Evolutionary conservation across 2,113 vertebrate genomes (phyloP), one percentile per base, ranked within the genome.

Genomic region (Corythoichthys haematopterus): DNA sequence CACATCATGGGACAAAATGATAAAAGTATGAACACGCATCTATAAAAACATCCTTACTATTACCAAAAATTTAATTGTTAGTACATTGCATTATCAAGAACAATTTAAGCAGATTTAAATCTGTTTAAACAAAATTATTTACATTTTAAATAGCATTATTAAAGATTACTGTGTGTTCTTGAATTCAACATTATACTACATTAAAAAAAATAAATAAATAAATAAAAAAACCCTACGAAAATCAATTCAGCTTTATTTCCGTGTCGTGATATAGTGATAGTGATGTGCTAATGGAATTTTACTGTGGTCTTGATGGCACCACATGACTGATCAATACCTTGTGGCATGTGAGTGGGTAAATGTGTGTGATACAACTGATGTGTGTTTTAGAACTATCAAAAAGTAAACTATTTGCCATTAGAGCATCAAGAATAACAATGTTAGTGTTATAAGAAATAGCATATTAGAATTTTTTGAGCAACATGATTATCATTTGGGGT

Each of bases 281-380:
- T 75, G 52, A 55, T 74, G 45, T 69, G 64, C 51, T 69, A 78
- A 80, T 88, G 83, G 85, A 87, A 88, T 80, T 87, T 80, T 77
- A 80, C 77, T 78, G 69, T 51, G 73, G 57, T 68, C 12, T 0
- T 0, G 3, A 43, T 7, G 43, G 46, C 14, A 76, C 70, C 83
- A 85, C 61, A 79, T 88, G 84, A 84, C 12, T 60, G 70, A 89
- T 88, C 86, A 76, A 87, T 89, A 82, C 16, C 6, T 12, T 55
- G 33, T 36, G 62, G 75, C 70, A 75, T 72, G 81, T 82, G 70
- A 70, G 56, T 8, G n/a, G 33, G 71, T 43, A n/a, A 46, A 45
- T 61, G 65, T 72, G 66, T 46, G 37, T 64, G 33, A 66, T 35
- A 38, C 28, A 11, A 52, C 16, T 50, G 46, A 6, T 37, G 7